A percentile compares a stretch with the other conserved stretches of the same genome.
These are phyloP conservation scores for Antheraea mylitta DNA, from an alignment of 1,140 invertebrate species.

Conservation along the genomic window DNA sequence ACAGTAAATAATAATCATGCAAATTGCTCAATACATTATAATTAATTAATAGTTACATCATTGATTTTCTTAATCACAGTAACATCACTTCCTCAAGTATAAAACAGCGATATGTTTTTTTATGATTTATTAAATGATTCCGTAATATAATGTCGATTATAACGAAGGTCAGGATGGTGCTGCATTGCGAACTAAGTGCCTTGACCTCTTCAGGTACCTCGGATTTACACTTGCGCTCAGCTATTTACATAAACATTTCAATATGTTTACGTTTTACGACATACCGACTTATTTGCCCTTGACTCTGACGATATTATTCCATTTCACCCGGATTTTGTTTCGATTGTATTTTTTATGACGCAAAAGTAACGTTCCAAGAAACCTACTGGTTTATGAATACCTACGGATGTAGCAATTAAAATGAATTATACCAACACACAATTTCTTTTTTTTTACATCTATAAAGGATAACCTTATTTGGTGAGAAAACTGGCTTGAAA, in stretches of 20 bases:
- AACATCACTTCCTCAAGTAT: not conserved
- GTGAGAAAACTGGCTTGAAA: not conserved
- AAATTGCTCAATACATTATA: not conserved
- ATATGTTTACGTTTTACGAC: slow-evolving; percentile 1
- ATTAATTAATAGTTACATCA: not conserved
- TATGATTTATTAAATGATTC: not conserved
- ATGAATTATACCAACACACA: no score
- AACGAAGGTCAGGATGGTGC: not conserved
- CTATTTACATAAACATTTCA: slow-evolving; percentile 16
- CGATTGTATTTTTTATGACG: not conserved
- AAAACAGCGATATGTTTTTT: not conserved
- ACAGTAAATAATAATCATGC: no score
- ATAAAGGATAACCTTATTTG: no score
- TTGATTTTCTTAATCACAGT: not conserved
- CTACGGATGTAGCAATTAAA: no score
- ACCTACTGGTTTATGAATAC: no score
- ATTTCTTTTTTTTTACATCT: not conserved
- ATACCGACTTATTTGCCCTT: not conserved
- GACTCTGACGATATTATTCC: not conserved
- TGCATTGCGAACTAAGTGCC: slow-evolving; percentile 1
- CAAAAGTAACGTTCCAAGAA: no score
- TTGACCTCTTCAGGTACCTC: not conserved
- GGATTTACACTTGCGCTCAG: not conserved
- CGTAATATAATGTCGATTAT: not conserved
- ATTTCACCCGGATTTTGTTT: not conserved